Evolutionary conservation across 2,888 invertebrate genomes (phyloP).

Genomic region (Lasioglossum pauxillum): DNA sequence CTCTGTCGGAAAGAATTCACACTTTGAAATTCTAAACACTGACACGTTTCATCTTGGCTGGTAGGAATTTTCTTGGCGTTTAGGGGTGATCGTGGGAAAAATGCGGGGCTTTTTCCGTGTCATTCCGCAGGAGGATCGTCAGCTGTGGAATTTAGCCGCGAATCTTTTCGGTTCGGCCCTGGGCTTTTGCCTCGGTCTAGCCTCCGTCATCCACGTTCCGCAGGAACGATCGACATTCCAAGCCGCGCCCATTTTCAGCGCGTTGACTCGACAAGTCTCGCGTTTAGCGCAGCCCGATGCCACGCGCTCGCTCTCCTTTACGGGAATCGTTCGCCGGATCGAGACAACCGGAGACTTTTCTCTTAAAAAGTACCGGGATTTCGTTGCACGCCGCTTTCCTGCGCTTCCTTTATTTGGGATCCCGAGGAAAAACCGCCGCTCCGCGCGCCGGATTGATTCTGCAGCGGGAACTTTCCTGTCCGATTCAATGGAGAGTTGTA

Average conservation of each 20-base stretch:
- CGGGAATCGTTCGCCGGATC: conserved; percentile 63
- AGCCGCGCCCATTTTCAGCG: conserved; percentile 81
- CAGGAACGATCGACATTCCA: conserved; percentile 80
- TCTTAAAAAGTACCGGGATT: conserved; percentile 40
- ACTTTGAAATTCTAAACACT: too few relatives aligned
- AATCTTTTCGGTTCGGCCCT: conserved; percentile 32
- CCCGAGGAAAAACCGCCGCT: conserved; percentile 12
- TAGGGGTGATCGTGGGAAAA: background rate
- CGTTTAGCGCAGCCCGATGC: conserved; percentile 69
- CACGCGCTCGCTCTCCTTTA: conserved; percentile 62
- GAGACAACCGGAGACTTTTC: conserved; percentile 46
- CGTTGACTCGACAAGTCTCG: conserved; percentile 75
- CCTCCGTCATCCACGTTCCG: conserved; percentile 58
- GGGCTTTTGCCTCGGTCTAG: conserved; percentile 28
- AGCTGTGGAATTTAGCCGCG: conserved; percentile 17
- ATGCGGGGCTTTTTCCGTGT: background rate
- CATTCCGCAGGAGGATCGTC: background rate
- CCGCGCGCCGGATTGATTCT: background rate
- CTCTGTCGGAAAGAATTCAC: too few relatives aligned
- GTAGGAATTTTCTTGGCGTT: background rate
- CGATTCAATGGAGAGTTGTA: conserved; percentile 24
- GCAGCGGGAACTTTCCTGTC: conserved; percentile 36
- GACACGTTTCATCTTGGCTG: background rate
- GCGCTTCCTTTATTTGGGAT: conserved; percentile 52
- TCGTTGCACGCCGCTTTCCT: conserved; percentile 49